Evolutionary conservation across 2,888 invertebrate species (phyloP).

Genomic region (Euplexia lucipara): DNA sequence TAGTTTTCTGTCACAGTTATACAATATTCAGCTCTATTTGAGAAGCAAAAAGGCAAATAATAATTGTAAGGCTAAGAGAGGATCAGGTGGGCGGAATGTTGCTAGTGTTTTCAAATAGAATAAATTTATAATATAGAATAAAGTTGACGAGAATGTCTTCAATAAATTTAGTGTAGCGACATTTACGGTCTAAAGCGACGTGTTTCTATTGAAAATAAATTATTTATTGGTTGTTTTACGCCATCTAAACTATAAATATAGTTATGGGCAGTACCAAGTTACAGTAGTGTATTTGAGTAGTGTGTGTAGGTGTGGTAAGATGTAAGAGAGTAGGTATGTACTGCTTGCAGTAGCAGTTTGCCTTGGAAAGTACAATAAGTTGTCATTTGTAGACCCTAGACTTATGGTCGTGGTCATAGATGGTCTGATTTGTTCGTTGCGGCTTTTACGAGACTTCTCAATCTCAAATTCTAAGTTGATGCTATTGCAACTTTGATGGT

Average conservation of each 20-base stretch:
- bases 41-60: background rate
- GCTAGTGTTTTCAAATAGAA: conserved; percentile 1
- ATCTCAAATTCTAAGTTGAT: background rate
- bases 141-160: background rate
- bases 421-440: no score
- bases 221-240: background rate
- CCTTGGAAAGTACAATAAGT: no score
- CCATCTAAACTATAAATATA: background rate
- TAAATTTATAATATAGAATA: background rate
- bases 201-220: background rate
- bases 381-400: no score
- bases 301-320: no score
- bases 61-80: background rate
- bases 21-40: background rate
- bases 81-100: background rate
- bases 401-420: no score
- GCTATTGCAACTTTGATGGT: no score
- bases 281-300: background rate
- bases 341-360: no score
- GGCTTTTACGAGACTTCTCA: no score
- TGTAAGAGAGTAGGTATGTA: no score
- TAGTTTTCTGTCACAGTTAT: background rate
- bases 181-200: background rate
- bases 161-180: background rate
- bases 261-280: background rate